Evolutionary conservation across 2,888 invertebrate genomes (phyloP), one percentile per base, ranked within the genome.

Genomic region (Rapana venosa): DNA sequence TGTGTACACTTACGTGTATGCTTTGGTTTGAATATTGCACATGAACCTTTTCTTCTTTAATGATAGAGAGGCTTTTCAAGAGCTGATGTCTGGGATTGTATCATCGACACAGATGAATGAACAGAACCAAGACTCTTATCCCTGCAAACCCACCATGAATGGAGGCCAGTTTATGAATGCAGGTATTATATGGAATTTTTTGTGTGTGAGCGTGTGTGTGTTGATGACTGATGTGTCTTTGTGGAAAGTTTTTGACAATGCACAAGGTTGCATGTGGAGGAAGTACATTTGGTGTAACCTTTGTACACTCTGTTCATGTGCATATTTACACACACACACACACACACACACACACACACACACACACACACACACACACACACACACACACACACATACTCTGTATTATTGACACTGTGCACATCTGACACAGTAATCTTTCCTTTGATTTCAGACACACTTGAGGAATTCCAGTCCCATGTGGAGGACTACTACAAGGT

Each of bases 401-500:
- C 11, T 20, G 26, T n/a, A 2, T 26, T 26, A n/a, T n/a, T n/a
- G 22, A 74, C 22, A 74, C 0, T 74, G 74, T n/a, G 5, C 74
- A 22, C 74, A 74, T 79, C 6, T 79, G 20, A 35, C 0, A 79
- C 15, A 35, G 0, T 35, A 1, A 20, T 35, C 66, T n/a, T 22
- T 66, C 66, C 66, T 61, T 81, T 81, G 47, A 0, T 36, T 89
- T n/a, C 90, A 90, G 91, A 91, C 84, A 84, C 87, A 30, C 87
- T 90, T 56, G 88, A 86, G 20, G 91, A 90, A 13, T 87, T 91
- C 22, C 90, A 88, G 26, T 88, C 85, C 20, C 90, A 90, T 77
- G 81, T 90, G 87, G 89, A 86, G 30, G 58, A 61, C 58, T 47
- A 77, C 79, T 81, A 90, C 47, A 90, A 91, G 91, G 91, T 91